These are phyloP conservation scores for Teleiodes luculella DNA, from an alignment of 2,888 invertebrate species.

Conservation along the genomic window DNA sequence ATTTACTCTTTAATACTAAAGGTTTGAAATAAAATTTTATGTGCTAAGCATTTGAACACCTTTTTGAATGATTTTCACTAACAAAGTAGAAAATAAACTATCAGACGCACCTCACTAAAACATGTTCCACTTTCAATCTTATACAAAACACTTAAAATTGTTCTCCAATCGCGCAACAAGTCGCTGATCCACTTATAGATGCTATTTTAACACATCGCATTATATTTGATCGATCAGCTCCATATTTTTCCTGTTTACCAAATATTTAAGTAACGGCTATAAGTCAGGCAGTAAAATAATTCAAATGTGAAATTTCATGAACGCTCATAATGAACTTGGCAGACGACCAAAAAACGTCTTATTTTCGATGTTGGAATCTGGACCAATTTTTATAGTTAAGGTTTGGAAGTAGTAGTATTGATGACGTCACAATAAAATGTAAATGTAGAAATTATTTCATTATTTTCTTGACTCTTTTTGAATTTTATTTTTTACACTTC, in stretches of 20 bases:
- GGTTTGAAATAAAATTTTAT: too few species aligned
- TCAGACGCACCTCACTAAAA: background rate
- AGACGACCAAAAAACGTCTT: conserved; percentile 77
- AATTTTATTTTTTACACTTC: background rate
- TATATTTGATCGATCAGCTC: conserved; percentile 76
- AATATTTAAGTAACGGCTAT: conserved; percentile 79
- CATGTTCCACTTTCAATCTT: conserved; percentile 13
- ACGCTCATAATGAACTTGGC: conserved; percentile 80
- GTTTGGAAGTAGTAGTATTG: conserved; percentile 72
- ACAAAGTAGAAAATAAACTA: background rate
- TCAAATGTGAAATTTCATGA: conserved; percentile 80
- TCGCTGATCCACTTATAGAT: conserved; percentile 64
- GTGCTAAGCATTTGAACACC: background rate
- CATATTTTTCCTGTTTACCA: conserved; percentile 79
- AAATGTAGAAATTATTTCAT: background rate
- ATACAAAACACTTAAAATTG: conserved; percentile 21
- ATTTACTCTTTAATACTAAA: too few species aligned
- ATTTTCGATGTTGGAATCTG: conserved; percentile 78
- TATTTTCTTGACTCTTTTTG: background rate
- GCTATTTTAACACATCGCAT: conserved; percentile 67
- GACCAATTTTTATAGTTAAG: conserved; percentile 77
- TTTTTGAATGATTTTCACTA: too few species aligned
- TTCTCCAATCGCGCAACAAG: conserved; percentile 40
- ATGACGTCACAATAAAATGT: conserved; percentile 45
- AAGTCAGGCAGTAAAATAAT: conserved; percentile 79